Evolutionary conservation across 2,888 invertebrate species (phyloP).

Genomic region (Trisateles emortualis): DNA sequence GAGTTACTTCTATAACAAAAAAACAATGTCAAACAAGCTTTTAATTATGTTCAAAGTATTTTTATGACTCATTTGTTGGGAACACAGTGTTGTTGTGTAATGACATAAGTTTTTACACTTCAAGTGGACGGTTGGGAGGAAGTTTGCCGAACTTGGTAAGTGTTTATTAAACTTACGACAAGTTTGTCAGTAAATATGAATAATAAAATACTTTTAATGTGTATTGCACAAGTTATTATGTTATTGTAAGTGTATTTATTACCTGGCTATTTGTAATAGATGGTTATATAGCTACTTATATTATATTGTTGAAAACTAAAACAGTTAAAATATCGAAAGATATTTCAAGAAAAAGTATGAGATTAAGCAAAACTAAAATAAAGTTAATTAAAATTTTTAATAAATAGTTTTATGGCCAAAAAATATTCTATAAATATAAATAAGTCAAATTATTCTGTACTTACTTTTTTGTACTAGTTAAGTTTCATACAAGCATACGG

Average conservation of each 20-base stretch:
- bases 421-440: no score
- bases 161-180: slow-evolving; percentile 43
- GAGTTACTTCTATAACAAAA: slow-evolving; percentile 35
- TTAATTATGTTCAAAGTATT: slow-evolving; percentile 37
- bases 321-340: no score
- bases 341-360: no score
- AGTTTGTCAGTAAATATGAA: slow-evolving; percentile 32
- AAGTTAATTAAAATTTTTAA: no score
- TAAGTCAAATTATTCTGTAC: no score
- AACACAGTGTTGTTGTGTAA: slow-evolving; percentile 46
- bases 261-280: neutral
- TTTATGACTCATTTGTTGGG: slow-evolving; percentile 31
- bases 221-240: slow-evolving; percentile 14
- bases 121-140: slow-evolving; percentile 32
- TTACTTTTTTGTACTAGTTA: no score
- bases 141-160: slow-evolving; percentile 52
- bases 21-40: slow-evolving; percentile 36
- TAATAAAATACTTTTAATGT: slow-evolving; percentile 24
- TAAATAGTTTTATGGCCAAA: no score
- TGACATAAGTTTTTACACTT: slow-evolving; percentile 41
- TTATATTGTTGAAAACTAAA: neutral
- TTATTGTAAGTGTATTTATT: slow-evolving; percentile 12
- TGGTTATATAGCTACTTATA: neutral
- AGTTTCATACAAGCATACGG: no score
- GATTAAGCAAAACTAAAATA: no score